These are phyloP conservation scores for Pterocles orientalis DNA, from an alignment of 2,113 vertebrate species.

Conservation along the genomic window DNA sequence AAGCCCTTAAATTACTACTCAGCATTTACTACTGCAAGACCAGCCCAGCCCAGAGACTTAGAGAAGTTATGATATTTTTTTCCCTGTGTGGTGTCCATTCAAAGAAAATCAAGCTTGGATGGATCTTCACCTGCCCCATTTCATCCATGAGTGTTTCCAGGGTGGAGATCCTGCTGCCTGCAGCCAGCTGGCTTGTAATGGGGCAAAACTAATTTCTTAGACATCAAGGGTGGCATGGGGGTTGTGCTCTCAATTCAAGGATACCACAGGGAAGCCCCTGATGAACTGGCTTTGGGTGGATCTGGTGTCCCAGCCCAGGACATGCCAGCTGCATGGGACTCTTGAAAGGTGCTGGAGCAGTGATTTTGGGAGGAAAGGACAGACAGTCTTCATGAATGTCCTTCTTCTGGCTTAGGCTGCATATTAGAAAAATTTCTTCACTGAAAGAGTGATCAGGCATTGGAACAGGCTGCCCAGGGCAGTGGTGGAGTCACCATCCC, in stretches of 20 bases:
- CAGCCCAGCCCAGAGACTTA: not conserved
- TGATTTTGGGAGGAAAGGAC: not conserved
- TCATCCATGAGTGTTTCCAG: not conserved
- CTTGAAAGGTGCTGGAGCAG: not conserved
- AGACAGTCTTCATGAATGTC: not conserved
- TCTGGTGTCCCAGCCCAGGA: not conserved
- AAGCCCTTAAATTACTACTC: not conserved
- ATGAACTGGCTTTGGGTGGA: not conserved
- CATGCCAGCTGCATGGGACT: not conserved
- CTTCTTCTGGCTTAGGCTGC: too few species aligned
- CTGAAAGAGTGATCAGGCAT: too few species aligned
- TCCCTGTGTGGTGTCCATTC: conserved; percentile 13
- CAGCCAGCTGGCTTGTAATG: not conserved
- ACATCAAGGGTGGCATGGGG: too few species aligned
- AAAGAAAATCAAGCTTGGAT: not conserved
- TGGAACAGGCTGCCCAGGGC: too few species aligned
- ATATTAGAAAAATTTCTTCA: too few species aligned
- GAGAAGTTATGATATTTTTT: conserved; percentile 12
- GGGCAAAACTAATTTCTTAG: not conserved
- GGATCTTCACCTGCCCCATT: not conserved
- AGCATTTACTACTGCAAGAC: not conserved
- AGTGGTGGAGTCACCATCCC: too few species aligned
- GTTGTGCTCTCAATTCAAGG: not conserved
- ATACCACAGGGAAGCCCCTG: not conserved
- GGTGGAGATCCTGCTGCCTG: not conserved